These are phyloP conservation scores for Leptinotarsa haldemani DNA, from an alignment of 2,888 invertebrate genomes.

Conservation along the genomic window DNA sequence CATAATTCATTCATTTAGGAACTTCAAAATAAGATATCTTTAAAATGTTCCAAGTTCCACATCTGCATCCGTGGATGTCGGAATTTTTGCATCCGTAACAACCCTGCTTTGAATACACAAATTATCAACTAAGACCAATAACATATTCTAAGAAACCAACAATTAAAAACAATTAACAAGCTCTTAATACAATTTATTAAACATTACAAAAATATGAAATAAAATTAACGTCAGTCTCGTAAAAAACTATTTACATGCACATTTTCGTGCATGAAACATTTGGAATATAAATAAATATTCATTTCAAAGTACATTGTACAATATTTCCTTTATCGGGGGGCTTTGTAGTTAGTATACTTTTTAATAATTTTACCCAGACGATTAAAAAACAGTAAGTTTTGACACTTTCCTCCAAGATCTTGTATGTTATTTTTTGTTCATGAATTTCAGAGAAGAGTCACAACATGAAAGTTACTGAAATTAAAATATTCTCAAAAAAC, in stretches of 20 bases:
- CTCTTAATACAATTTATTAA: slow-evolving; percentile 17
- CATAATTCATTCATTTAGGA: no score
- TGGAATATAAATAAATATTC: slow-evolving; percentile 15
- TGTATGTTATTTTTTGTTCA: background rate
- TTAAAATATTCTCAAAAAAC: background rate
- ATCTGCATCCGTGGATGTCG: no score
- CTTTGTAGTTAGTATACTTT: background rate
- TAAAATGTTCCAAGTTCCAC: no score
- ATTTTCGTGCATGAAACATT: background rate
- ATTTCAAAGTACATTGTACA: background rate
- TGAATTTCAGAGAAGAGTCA: background rate
- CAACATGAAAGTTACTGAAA: background rate
- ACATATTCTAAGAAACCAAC: slow-evolving; percentile 20
- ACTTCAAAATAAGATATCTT: no score
- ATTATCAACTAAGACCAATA: slow-evolving; percentile 13
- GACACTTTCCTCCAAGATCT: background rate
- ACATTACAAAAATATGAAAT: slow-evolving; percentile 32
- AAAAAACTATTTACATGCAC: slow-evolving; percentile 17
- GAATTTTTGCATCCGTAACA: no score
- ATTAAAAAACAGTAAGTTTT: background rate
- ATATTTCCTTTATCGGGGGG: background rate
- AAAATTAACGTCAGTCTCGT: slow-evolving; percentile 51
- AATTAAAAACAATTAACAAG: slow-evolving; percentile 18
- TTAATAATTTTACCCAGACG: background rate
- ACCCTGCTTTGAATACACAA: background rate